These are phyloP conservation scores for Phlogophora meticulosa DNA, from an alignment of 2,888 invertebrate species.

Conservation along the genomic window DNA sequence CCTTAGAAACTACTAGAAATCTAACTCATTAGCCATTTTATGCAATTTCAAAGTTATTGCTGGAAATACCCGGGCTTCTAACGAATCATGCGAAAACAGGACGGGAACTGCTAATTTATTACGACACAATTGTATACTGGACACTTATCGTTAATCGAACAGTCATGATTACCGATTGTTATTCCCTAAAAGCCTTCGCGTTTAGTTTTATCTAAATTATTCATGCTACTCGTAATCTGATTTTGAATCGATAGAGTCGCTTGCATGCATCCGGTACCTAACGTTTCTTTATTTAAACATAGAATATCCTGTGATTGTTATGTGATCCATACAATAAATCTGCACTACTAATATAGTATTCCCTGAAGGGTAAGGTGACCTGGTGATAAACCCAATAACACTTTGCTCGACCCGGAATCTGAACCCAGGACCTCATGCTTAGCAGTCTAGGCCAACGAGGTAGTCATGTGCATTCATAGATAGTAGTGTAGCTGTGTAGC, in stretches of 20 bases:
- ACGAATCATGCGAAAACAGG: conserved; percentile 15
- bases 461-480: background rate
- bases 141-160: conserved; percentile 19
- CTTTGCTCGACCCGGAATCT: no score
- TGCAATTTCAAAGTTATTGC: conserved; percentile 6
- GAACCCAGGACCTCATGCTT: no score
- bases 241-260: background rate
- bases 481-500: background rate
- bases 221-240: background rate
- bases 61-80: conserved; percentile 17
- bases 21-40: conserved; percentile 9
- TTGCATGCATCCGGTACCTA: conserved; percentile 8
- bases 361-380: no score
- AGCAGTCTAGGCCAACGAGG: no score
- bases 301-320: background rate
- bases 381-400: no score
- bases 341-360: no score
- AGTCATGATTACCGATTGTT: conserved; percentile 19
- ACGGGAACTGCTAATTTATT: conserved; percentile 7
- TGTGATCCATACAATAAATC: no score
- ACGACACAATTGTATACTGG: background rate
- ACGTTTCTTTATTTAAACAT: conserved; percentile 14
- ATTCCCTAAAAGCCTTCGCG: background rate
- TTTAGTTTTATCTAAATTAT: conserved; percentile 11
- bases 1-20: conserved; percentile 15